Base-by-base conservation (phyloP, 2,888 invertebrate genomes). In the Augochlorella aurata region DNA sequence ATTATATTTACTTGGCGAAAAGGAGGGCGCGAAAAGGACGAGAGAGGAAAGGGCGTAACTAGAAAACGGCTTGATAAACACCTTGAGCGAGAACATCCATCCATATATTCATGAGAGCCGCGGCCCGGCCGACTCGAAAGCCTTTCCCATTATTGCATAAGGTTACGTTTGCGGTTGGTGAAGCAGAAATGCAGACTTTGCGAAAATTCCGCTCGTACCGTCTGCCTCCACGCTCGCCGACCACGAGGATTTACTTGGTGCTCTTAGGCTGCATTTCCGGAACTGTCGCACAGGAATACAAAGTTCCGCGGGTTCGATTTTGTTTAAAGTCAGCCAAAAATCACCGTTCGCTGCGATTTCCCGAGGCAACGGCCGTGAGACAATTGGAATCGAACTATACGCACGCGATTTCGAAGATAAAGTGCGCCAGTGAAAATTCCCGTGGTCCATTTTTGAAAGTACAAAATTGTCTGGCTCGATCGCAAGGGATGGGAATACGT, bases 61-160 rank as follows among this genome's bases (percentile, higher is more conserved):
- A 85, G 89, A 89, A 90, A 91, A 90, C 89, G 89, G 87, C 87
- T 89, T 91, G 91, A 91, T 89, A 90, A 91, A 91, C 91, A 91
- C 91, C 91, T 88, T 88, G 86, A 87, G 88, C 88, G 89, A 87
- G 88, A 88, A 89, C 89, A 90, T 89, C 89, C 87, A 89, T 91
- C 88, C 90, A 90, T 91, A 88, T 89, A 91, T 91, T 91, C 91
- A 90, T 91, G 89, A 91, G 88, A 87, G 80, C 83, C 86, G 77
- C 82, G 76, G 85, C 74, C 85, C 81, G 81, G 81, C 65, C 85
- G 82, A 83, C 77, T 87, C 87, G 87, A 85, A 87, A 89, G 87
- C 89, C 89, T 89, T 90, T 90, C 85, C 89, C 88, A 86, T 88
- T 89, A 88, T 91, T 91, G 90, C 91, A 87, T 90, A 91, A 91